Conservation (phyloP, 2,113 vertebrate species). For the Coreoperca whiteheadi region DNA sequence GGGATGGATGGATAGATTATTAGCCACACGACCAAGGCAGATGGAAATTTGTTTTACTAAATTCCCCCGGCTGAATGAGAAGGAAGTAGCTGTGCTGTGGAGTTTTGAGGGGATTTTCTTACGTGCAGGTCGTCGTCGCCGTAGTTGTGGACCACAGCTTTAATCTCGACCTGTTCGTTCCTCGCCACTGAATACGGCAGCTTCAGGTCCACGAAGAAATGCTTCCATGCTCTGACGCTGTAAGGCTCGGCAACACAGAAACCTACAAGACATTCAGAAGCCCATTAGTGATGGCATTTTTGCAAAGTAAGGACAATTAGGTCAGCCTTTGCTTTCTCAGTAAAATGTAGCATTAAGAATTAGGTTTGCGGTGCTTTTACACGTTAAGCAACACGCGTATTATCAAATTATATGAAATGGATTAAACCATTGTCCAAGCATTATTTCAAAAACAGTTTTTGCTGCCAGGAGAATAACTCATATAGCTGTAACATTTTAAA, state of each 20-base stretch:
- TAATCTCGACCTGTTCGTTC: slow-evolving; percentile 84
- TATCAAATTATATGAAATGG: no score
- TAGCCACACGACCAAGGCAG: no score
- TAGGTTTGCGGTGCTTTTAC: background rate
- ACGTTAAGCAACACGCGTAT: no score
- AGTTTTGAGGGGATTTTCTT: background rate
- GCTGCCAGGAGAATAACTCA: no score
- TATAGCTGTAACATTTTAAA: no score
- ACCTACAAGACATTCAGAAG: slow-evolving; percentile 63
- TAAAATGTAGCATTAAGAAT: background rate
- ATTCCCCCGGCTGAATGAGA: background rate
- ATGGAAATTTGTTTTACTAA: background rate
- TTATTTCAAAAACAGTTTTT: no score
- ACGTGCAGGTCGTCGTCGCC: slow-evolving; percentile 65
- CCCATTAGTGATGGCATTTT: background rate
- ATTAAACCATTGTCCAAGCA: no score
- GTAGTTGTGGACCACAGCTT: slow-evolving; percentile 85
- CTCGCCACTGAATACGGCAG: slow-evolving; percentile 84
- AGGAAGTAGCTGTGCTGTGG: no score
- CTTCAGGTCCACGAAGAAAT: slow-evolving; percentile 84
- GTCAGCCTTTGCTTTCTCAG: background rate
- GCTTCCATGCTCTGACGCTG: slow-evolving; percentile 74
- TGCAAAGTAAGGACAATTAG: background rate
- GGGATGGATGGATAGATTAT: no score
- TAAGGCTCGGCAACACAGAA: slow-evolving; percentile 85